phyloP scores from a whole-genome alignment of 2,888 invertebrate species.

The Hecatera dysodea region DNA sequence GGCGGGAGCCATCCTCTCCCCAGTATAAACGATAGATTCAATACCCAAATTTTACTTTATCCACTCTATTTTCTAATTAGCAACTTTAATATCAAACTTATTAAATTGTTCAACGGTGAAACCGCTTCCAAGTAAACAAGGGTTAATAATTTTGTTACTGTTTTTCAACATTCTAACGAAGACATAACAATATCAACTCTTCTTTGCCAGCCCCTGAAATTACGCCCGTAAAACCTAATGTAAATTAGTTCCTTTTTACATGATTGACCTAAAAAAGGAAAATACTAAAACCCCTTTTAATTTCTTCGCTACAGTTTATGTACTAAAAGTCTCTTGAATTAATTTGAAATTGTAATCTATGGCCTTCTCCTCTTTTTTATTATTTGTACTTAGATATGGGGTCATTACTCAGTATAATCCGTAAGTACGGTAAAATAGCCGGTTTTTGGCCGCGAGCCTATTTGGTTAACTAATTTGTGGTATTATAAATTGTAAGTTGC shows the following conservation, averaged over 20 bases:
- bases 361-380: conserved; percentile 39
- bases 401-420: conserved; percentile 48
- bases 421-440: conserved; percentile 50
- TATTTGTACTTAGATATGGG: conserved; percentile 44
- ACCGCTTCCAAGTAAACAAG: conserved; percentile 32
- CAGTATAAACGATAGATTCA: conserved; percentile 38
- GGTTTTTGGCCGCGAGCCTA: conserved; percentile 55
- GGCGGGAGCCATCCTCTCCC: conserved; percentile 11
- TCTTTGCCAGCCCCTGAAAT: conserved; percentile 25
- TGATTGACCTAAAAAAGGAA: conserved; percentile 47
- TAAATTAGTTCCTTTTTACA: conserved; percentile 51
- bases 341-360: conserved; percentile 53
- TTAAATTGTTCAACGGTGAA: conserved; percentile 23
- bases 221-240: conserved; percentile 53
- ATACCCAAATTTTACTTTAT: conserved; percentile 32
- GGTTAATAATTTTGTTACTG: conserved; percentile 18
- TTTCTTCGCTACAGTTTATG: conserved; percentile 27
- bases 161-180: conserved; percentile 41
- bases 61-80: conserved; percentile 41
- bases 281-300: conserved; percentile 43
- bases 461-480: conserved; percentile 65
- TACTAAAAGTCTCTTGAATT: conserved; percentile 42
- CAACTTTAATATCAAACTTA: conserved; percentile 26
- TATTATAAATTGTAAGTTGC: conserved; percentile 57
- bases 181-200: conserved; percentile 36